phyloP scores from a whole-genome alignment of 2,797 vertebrate species.

The Tamandua tetradactyla region DNA sequence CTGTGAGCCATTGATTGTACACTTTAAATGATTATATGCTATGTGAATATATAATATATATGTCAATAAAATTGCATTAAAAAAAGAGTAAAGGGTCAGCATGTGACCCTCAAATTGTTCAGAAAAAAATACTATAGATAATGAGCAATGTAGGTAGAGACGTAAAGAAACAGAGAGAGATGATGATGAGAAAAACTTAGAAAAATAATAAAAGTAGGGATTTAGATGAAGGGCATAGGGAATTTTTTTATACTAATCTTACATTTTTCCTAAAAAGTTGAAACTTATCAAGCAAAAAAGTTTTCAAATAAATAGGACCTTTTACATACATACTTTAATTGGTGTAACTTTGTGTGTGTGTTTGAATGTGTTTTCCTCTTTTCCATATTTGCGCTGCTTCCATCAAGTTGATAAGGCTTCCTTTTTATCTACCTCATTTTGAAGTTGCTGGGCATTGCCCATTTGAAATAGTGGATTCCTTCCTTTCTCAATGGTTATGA shows the following conservation, averaged over 20 bases:
- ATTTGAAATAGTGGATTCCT: fast-evolving
- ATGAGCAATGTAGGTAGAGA: no score
- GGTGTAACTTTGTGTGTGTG: not conserved
- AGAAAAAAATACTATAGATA: not conserved
- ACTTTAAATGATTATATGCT: no score
- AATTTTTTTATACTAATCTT: not conserved
- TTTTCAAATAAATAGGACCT: not conserved
- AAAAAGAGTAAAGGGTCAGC: not conserved
- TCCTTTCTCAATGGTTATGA: not conserved
- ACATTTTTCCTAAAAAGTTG: not conserved
- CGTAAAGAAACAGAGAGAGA: not conserved
- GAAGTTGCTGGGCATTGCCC: not conserved
- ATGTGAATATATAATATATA: no score
- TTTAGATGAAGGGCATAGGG: not conserved
- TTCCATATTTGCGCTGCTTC: not conserved
- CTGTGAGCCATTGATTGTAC: no score
- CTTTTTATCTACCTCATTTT: not conserved
- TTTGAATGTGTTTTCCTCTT: no score
- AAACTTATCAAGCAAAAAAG: not conserved
- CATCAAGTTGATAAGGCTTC: not conserved
- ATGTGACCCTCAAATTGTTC: not conserved
- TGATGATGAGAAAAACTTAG: not conserved
- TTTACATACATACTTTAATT: no score
- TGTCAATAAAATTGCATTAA: no score
- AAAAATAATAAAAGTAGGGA: not conserved